phyloP scores from a whole-genome alignment of 1,140 invertebrate species.

The Streblospio benedicti region DNA sequence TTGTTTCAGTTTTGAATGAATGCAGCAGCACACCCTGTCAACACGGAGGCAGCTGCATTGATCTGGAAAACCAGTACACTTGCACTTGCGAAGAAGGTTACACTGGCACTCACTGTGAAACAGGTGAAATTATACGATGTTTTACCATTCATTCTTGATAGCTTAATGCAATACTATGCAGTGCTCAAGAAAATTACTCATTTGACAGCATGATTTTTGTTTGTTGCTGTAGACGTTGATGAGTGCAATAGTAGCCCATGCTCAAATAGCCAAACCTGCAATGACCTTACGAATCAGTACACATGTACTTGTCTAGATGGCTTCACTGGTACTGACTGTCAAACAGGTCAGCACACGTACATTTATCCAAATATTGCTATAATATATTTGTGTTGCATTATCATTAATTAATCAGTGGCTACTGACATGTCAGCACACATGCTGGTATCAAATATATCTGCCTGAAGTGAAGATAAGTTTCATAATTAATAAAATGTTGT shows the following conservation, averaged over 20 bases:
- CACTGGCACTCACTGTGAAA: slow-evolving; percentile 21
- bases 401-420: no score
- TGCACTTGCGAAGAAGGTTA: slow-evolving; percentile 25
- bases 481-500: no score
- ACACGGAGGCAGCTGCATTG: slow-evolving; percentile 11
- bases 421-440: no score
- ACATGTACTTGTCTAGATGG: slow-evolving; percentile 1
- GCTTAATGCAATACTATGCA: no score
- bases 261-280: slow-evolving; percentile 1
- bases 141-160: no score
- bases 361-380: no score
- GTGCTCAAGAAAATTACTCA: no score
- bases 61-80: slow-evolving; percentile 13
- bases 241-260: slow-evolving; percentile 9
- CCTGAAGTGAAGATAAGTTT: no score
- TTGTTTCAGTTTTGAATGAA: slow-evolving; percentile 2
- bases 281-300: background rate
- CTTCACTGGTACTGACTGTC: slow-evolving; percentile 46
- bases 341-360: slow-evolving; percentile 1
- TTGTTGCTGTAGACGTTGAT: slow-evolving; percentile 54
- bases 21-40: slow-evolving; percentile 6
- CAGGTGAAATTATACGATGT: no score
- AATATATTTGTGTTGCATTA: no score
- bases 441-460: no score
- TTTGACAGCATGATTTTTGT: no score